Percentiles rank a stretch among this genome's conserved stretches.
Conservation (phyloP, 2,888 invertebrate species). For the Zelleria hepariella region DNA sequence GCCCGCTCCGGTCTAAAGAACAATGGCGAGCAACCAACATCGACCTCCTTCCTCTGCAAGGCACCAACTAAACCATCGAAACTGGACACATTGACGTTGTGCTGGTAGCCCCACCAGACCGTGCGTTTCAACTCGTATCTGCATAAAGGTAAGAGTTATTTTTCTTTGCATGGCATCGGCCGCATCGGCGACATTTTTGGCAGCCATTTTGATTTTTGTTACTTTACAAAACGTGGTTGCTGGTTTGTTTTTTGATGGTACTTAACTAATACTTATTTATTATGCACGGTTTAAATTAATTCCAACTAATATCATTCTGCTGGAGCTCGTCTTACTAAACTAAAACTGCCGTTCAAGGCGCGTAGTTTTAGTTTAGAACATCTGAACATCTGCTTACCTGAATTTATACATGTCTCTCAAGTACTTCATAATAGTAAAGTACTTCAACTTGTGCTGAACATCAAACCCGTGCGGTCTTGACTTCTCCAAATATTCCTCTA, state of each 20-base stretch:
- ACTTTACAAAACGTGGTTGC: too few species aligned
- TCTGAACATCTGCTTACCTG: conserved; percentile 54
- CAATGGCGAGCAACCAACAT: conserved; percentile 77
- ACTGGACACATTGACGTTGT: conserved; percentile 49
- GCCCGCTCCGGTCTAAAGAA: conserved; percentile 76
- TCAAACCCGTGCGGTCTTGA: conserved; percentile 69
- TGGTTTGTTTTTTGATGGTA: too few species aligned
- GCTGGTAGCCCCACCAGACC: conserved; percentile 76
- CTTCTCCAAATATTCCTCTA: conserved; percentile 41
- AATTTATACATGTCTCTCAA: conserved; percentile 77
- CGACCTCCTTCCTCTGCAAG: conserved; percentile 68
- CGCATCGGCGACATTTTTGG: too few species aligned
- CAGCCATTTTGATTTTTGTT: too few species aligned
- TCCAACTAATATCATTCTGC: too few species aligned
- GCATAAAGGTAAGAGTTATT: background rate
- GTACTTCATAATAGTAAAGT: conserved; percentile 66
- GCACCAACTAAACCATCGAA: conserved; percentile 77
- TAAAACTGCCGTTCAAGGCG: too few species aligned
- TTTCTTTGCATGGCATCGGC: background rate
- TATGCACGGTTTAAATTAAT: too few species aligned
- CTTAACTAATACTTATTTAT: too few species aligned
- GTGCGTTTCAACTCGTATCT: conserved; percentile 60
- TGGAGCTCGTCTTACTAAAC: too few species aligned
- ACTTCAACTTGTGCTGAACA: conserved; percentile 76
- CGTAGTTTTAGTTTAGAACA: too few species aligned